phyloP scores from a whole-genome alignment of 2,113 vertebrate species.

The Sylvicapra grimmia region DNA sequence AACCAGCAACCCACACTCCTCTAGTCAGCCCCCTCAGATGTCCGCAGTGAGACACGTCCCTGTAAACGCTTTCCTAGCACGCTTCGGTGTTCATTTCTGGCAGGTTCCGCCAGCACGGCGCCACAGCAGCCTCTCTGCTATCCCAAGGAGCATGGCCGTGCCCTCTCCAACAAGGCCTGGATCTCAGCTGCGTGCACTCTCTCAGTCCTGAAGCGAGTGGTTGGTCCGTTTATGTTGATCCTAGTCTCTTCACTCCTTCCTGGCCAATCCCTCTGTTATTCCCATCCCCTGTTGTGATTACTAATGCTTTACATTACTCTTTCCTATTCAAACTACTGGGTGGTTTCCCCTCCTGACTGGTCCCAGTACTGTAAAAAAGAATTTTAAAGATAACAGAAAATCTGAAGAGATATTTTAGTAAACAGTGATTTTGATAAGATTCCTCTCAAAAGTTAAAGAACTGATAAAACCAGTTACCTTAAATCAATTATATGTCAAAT shows the following conservation, averaged over 20 bases:
- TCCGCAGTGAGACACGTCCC: neutral
- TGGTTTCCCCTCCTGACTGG: neutral
- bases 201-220: neutral
- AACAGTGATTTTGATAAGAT: neutral
- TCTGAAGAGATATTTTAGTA: neutral
- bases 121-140: neutral
- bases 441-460: neutral
- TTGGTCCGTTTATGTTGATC: neutral
- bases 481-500: neutral
- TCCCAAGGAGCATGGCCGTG: neutral
- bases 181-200: neutral
- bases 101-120: neutral
- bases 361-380: neutral
- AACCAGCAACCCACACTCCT: neutral
- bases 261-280: neutral
- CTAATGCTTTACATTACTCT: neutral
- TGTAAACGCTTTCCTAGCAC: neutral
- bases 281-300: neutral
- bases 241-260: neutral
- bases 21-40: neutral
- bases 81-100: neutral
- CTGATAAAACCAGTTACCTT: neutral
- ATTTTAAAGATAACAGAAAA: neutral
- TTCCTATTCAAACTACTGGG: neutral
- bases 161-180: neutral